These are phyloP conservation scores for Dicrostonyx torquatus DNA, from an alignment of 2,797 vertebrate species.

Conservation along the genomic window DNA sequence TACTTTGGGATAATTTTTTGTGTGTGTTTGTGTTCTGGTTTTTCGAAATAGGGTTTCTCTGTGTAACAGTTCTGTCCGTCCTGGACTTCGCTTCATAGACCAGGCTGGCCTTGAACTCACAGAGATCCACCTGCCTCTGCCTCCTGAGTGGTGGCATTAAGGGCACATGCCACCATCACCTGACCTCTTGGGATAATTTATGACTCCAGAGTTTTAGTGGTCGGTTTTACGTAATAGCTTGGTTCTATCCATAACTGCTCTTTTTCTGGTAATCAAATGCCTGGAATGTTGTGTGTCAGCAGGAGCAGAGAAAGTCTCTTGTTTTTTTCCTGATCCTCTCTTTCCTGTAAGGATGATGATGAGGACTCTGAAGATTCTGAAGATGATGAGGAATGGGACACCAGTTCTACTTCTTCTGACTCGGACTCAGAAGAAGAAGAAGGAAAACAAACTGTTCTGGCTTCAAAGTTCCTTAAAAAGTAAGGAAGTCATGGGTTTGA, in stretches of 20 bases:
- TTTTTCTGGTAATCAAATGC: background rate
- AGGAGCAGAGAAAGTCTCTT: background rate
- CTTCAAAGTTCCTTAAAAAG: constrained; percentile 93
- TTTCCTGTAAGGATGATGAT: constrained; percentile 81
- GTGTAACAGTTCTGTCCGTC: too few relatives aligned
- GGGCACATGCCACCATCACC: too few relatives aligned
- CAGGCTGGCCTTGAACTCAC: too few relatives aligned
- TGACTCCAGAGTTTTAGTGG: background rate
- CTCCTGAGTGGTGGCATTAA: too few relatives aligned
- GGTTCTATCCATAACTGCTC: background rate
- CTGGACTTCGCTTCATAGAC: too few relatives aligned
- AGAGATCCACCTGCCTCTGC: too few relatives aligned
- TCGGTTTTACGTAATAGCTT: background rate
- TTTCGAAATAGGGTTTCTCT: too few relatives aligned
- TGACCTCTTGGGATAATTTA: too few relatives aligned
- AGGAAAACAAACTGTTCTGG: constrained; percentile 88
- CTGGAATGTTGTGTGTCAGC: background rate
- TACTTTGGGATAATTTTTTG: background rate
- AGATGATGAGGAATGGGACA: constrained; percentile 92
- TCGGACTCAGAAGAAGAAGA: constrained; percentile 92
- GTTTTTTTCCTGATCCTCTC: background rate
- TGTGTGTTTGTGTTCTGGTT: too few relatives aligned
- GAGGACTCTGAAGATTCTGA: constrained; percentile 91
- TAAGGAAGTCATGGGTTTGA: constrained; percentile 75
- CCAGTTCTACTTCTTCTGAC: constrained; percentile 89